phyloP scores from a whole-genome alignment of 2,113 vertebrate species.

The Tragelaphus scriptus region DNA sequence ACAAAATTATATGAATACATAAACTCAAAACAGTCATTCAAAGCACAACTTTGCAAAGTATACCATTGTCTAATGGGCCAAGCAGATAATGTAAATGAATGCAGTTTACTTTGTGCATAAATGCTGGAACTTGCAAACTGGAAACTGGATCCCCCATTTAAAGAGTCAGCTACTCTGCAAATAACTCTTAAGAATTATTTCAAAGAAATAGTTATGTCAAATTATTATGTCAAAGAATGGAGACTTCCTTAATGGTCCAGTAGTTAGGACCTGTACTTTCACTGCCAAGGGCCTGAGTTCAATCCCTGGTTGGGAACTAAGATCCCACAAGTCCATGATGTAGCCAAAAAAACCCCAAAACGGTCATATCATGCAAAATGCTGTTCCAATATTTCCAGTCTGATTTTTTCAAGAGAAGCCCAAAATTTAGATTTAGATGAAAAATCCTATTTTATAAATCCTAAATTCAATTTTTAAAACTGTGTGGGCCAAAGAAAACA shows the following conservation, averaged over 20 bases:
- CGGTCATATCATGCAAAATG: background rate
- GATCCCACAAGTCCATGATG: background rate
- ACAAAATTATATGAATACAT: background rate
- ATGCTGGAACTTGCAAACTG: background rate
- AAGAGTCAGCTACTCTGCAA: background rate
- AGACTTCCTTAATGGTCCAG: background rate
- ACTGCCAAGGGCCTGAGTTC: background rate
- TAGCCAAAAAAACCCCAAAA: background rate
- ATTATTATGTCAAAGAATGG: background rate
- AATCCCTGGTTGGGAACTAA: background rate
- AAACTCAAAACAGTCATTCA: background rate
- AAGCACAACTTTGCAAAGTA: background rate
- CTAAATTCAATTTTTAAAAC: background rate
- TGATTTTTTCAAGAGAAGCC: background rate
- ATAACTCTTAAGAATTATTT: background rate
- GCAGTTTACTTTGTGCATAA: background rate
- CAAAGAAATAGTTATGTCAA: background rate
- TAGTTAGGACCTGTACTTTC: background rate
- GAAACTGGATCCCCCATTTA: background rate
- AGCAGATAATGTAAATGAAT: background rate
- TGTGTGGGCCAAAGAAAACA: background rate
- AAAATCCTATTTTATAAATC: background rate
- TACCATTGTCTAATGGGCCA: background rate
- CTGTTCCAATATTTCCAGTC: background rate
- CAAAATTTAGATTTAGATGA: background rate